phyloP scores from a whole-genome alignment of 1,140 invertebrate genomes.

The Drosophila orena region DNA sequence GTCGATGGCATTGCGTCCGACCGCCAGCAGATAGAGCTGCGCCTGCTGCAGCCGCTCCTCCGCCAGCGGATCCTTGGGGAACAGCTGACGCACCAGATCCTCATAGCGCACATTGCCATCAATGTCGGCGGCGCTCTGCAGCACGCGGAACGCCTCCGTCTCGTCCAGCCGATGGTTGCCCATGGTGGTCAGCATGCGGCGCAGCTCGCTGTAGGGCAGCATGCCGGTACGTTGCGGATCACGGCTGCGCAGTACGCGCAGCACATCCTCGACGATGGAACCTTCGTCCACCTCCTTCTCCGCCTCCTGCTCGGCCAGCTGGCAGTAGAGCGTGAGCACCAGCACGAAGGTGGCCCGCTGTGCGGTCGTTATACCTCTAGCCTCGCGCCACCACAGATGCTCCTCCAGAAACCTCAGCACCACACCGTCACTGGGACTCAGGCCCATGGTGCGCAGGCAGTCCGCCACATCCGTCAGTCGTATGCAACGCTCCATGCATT shows the following conservation, averaged over 20 bases:
- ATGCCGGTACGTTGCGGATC: slow-evolving; percentile 96
- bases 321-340: slow-evolving; percentile 46
- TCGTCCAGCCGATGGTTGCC: slow-evolving; percentile 94
- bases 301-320: slow-evolving; percentile 7
- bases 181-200: slow-evolving; percentile 97
- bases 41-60: slow-evolving; percentile 19
- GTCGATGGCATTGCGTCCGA: slow-evolving; percentile 53
- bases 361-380: not conserved
- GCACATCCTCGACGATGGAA: slow-evolving; percentile 51
- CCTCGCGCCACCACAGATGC: slow-evolving; percentile 1
- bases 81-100: slow-evolving; percentile 24
- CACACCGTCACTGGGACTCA: slow-evolving; percentile 68
- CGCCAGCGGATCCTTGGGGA: not conserved
- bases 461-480: slow-evolving; percentile 41
- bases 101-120: slow-evolving; percentile 34
- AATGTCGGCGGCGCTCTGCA: slow-evolving; percentile 11
- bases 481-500: slow-evolving; percentile 5
- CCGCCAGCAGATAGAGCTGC: slow-evolving; percentile 38
- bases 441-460: slow-evolving; percentile 82
- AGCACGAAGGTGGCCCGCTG: slow-evolving; percentile 43
- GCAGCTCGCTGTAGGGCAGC: slow-evolving; percentile 94
- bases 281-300: not conserved
- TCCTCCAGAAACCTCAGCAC: slow-evolving; percentile 36
- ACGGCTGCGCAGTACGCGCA: slow-evolving; percentile 88
- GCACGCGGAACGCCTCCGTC: slow-evolving; percentile 87